These are phyloP conservation scores for Hipposideros armiger DNA, from an alignment of 2,113 vertebrate species.

Conservation along the genomic window DNA sequence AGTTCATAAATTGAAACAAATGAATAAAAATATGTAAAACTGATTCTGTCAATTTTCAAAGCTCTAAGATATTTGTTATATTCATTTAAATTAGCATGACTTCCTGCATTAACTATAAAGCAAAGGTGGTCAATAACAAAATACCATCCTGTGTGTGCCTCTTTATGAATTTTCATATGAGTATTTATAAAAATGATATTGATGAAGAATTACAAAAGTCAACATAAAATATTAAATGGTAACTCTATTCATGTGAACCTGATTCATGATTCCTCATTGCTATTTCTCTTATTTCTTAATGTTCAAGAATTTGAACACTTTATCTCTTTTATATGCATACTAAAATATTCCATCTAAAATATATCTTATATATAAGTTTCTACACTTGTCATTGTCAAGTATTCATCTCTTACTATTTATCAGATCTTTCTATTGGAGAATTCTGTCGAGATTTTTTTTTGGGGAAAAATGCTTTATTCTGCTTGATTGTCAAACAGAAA, in stretches of 20 bases:
- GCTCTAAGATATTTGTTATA: slow-evolving; percentile 74
- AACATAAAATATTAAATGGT: not conserved
- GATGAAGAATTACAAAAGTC: not conserved
- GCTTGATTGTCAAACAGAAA: not conserved
- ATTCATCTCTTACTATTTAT: not conserved
- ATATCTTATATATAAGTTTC: not conserved
- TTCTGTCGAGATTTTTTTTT: not conserved
- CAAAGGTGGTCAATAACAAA: slow-evolving; percentile 66
- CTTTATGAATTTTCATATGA: slow-evolving; percentile 53
- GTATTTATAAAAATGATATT: slow-evolving; percentile 40
- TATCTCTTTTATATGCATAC: not conserved
- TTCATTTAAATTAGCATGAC: slow-evolving; percentile 67
- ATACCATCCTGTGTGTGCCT: not conserved
- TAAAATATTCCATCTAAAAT: not conserved
- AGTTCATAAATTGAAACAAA: slow-evolving; percentile 79
- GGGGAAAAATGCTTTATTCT: not conserved
- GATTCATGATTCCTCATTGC: not conserved
- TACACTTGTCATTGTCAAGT: not conserved
- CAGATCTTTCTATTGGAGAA: not conserved
- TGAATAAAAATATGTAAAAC: slow-evolving; percentile 80
- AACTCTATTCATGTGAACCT: not conserved
- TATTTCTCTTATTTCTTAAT: slow-evolving; percentile 38
- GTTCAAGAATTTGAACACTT: slow-evolving; percentile 10
- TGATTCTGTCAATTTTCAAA: slow-evolving; percentile 71
- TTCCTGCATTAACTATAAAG: slow-evolving; percentile 64